Conservation (phyloP, 2,113 vertebrate genomes). For the Nipponia nippon region DNA sequence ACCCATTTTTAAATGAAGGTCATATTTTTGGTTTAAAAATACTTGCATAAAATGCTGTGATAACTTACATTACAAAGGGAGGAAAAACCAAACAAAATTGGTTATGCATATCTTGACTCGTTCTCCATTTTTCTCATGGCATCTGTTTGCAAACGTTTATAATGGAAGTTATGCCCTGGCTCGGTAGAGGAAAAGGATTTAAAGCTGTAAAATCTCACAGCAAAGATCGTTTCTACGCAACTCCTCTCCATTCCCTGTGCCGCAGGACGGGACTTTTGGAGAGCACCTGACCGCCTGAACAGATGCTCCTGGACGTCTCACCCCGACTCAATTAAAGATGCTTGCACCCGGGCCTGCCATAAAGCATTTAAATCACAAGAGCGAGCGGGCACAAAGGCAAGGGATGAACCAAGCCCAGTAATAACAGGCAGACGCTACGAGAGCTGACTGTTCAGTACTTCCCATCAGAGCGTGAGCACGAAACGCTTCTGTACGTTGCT, state of each 20-base stretch:
- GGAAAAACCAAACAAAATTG: background rate
- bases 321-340: rapidly evolving
- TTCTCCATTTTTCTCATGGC: background rate
- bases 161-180: background rate
- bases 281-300: background rate
- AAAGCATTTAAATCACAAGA: rapidly evolving
- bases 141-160: background rate
- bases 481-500: rapidly evolving
- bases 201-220: background rate
- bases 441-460: rapidly evolving
- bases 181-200: background rate
- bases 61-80: background rate
- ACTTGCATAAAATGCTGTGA: background rate
- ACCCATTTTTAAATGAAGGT: background rate
- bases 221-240: rapidly evolving
- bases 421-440: rapidly evolving
- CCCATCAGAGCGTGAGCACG: rapidly evolving
- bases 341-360: background rate
- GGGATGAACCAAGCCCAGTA: rapidly evolving
- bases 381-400: rapidly evolving
- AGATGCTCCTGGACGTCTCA: background rate
- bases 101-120: background rate
- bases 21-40: background rate
- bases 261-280: background rate
- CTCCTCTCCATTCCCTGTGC: background rate